Evolutionary conservation across 2,797 vertebrate species (phyloP).

Genomic region (Anguilla pacifica): DNA sequence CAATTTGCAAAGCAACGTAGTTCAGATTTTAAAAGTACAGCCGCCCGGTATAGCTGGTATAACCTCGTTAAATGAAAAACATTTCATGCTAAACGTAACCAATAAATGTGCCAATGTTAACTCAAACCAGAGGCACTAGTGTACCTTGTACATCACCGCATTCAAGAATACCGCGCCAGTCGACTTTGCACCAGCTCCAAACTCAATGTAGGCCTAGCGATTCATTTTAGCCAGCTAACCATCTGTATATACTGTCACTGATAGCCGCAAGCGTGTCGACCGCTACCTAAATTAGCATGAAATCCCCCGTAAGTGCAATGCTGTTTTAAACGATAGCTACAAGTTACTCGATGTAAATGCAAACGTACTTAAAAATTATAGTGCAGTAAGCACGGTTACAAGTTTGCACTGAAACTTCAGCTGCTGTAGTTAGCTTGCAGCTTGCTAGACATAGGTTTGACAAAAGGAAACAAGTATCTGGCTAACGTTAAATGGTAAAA

Average conservation of each 20-base stretch:
- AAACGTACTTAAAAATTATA: not conserved
- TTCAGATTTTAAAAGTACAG: no score
- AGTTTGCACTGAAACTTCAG: conserved; percentile 11
- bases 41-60: not conserved
- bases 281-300: not conserved
- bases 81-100: not conserved
- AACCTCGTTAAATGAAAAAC: not conserved
- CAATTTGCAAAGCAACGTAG: no score
- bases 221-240: not conserved
- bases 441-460: not conserved
- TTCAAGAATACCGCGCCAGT: not conserved
- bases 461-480: conserved; percentile 3
- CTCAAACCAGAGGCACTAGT: not conserved
- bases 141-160: not conserved
- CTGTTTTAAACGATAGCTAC: not conserved
- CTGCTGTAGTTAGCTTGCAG: not conserved
- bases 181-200: not conserved
- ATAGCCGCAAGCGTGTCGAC: not conserved
- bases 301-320: not conserved
- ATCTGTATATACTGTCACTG: not conserved
- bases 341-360: not conserved
- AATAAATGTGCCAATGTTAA: not conserved
- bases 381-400: not conserved
- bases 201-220: not conserved
- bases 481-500: not conserved